Percentiles rank a stretch among this genome's conserved stretches.
phyloP scores from a whole-genome alignment of 2,888 invertebrate genomes.

The Drosophila fulvimacula region DNA sequence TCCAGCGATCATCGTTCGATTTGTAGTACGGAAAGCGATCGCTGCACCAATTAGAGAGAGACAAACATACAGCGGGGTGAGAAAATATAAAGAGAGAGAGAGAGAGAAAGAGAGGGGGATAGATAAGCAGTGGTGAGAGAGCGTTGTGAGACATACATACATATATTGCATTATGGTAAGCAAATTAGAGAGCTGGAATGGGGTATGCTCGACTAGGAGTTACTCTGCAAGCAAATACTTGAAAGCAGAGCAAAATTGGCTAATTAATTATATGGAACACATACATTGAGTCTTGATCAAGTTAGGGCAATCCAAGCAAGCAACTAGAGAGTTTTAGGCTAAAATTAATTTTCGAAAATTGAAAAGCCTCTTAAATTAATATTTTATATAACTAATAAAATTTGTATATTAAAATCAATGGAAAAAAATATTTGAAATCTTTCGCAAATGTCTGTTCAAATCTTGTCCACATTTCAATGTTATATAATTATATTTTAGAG shows the following conservation, averaged over 20 bases:
- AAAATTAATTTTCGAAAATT: too few species aligned
- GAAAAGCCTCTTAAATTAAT: too few species aligned
- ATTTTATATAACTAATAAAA: too few species aligned
- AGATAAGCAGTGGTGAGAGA: neutral
- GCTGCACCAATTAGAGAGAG: constrained; percentile 84
- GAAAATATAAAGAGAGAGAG: neutral
- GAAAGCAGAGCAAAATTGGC: neutral
- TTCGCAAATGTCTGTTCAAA: too few species aligned
- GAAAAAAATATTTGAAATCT: too few species aligned
- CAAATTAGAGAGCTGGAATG: neutral
- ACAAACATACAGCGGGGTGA: neutral
- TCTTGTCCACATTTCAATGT: too few species aligned
- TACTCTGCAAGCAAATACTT: neutral
- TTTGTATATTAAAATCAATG: too few species aligned
- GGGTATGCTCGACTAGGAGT: neutral
- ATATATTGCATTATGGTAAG: neutral
- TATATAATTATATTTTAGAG: too few species aligned
- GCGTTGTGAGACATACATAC: neutral
- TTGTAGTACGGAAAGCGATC: constrained; percentile 95
- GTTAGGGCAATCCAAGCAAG: too few species aligned
- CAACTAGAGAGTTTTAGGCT: too few species aligned
- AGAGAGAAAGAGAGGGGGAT: neutral
- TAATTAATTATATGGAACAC: too few species aligned
- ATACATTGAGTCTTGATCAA: too few species aligned
- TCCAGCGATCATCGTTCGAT: constrained; percentile 96